phyloP scores from a whole-genome alignment of 2,888 invertebrate genomes.

The Volucella zonaria region DNA sequence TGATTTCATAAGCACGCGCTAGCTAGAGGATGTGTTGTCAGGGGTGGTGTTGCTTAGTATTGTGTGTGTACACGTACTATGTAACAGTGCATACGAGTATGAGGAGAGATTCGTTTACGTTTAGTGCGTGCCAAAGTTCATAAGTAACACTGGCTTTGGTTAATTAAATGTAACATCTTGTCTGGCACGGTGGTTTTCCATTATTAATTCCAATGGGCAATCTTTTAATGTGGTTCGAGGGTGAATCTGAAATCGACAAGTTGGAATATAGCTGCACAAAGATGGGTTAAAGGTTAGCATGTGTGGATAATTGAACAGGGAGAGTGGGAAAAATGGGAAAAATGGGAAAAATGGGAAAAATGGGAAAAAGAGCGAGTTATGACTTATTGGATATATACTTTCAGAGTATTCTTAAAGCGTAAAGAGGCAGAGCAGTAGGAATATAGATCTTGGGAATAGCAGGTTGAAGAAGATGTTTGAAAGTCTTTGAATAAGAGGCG shows the following conservation, averaged over 20 bases:
- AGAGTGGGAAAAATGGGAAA: neutral
- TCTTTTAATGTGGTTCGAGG: constrained; percentile 45
- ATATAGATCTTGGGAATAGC: too few species aligned
- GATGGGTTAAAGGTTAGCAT: constrained; percentile 12
- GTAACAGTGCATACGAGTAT: constrained; percentile 4
- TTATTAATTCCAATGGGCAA: constrained; percentile 54
- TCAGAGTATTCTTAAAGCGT: too few species aligned
- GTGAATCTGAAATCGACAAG: neutral
- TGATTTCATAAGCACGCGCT: constrained; percentile 69
- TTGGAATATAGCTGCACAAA: neutral
- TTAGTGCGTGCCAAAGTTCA: constrained; percentile 47
- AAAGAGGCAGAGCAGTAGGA: too few species aligned
- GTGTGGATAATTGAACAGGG: constrained; percentile 29
- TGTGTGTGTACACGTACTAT: too few species aligned
- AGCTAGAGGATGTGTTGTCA: constrained; percentile 33
- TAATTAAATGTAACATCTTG: constrained; percentile 74
- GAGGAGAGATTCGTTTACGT: neutral
- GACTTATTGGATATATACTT: neutral
- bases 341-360: neutral
- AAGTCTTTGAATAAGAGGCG: too few species aligned
- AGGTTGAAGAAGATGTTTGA: too few species aligned
- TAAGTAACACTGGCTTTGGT: constrained; percentile 62
- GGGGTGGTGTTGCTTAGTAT: too few species aligned
- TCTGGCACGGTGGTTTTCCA: constrained; percentile 55
- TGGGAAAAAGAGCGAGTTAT: neutral